These are phyloP conservation scores for Lanistes nyassanus DNA, from an alignment of 1,140 invertebrate genomes.

Conservation along the genomic window DNA sequence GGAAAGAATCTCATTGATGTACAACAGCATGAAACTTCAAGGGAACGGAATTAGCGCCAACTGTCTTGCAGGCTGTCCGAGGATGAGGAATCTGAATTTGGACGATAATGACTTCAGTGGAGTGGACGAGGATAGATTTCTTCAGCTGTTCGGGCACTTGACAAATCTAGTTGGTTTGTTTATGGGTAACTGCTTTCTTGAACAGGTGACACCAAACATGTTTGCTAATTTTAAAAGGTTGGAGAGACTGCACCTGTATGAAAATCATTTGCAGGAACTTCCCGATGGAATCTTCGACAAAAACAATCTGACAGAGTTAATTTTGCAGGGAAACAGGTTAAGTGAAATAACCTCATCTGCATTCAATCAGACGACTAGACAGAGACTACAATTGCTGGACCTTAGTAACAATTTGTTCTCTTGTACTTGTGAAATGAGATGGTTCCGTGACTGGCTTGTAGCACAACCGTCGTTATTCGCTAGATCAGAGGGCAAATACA, in stretches of 20 bases:
- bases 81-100: not conserved
- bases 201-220: not conserved
- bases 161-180: not conserved
- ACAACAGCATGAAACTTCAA: not conserved
- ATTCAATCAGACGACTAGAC: not conserved
- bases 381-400: not conserved
- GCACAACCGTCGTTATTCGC: not conserved
- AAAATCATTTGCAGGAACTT: not conserved
- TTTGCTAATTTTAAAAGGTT: not conserved
- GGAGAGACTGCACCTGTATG: not conserved
- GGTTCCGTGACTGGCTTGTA: conserved; percentile 19
- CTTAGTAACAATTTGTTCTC: conserved; percentile 9
- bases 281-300: not conserved
- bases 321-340: not conserved
- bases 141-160: not conserved
- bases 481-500: not conserved
- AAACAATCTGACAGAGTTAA: not conserved
- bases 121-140: not conserved
- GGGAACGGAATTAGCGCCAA: not conserved
- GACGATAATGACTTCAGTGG: not conserved
- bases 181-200: not conserved
- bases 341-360: too few species aligned
- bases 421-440: conserved; percentile 11
- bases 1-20: not conserved
- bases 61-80: not conserved